Conservation (phyloP, 2,797 vertebrate genomes). For the Tenualosa thibaudeaui region DNA sequence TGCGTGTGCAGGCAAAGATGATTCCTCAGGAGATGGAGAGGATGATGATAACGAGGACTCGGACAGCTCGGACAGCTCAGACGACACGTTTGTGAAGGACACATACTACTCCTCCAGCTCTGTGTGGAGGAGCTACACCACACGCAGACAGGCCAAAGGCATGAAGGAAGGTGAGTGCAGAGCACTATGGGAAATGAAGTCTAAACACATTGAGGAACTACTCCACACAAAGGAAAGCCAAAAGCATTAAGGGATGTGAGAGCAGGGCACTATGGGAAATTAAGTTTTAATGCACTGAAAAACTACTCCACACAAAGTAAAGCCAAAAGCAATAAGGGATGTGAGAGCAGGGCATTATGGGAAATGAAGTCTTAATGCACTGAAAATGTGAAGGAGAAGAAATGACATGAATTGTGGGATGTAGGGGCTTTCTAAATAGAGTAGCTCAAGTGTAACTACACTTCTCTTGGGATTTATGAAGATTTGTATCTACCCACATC, state of each 20-base stretch:
- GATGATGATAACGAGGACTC: conserved; percentile 84
- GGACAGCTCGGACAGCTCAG: conserved; percentile 90
- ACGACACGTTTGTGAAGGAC: conserved; percentile 93
- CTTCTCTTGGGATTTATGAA: too few species aligned
- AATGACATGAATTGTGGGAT: not conserved
- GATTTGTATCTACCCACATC: not conserved
- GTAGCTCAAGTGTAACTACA: too few species aligned
- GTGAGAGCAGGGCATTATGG: conserved; percentile 54
- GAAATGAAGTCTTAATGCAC: not conserved
- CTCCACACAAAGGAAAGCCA: not conserved
- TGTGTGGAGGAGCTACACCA: conserved; percentile 95
- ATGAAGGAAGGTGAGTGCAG: conserved; percentile 81
- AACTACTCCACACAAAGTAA: not conserved
- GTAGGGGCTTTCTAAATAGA: too few species aligned
- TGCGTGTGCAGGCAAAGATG: conserved; percentile 65
- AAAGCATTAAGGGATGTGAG: not conserved
- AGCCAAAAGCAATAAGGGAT: conserved; percentile 70
- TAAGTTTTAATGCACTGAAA: not conserved
- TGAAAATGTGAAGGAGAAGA: not conserved
- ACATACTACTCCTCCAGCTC: conserved; percentile 85
- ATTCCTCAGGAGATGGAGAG: conserved; percentile 63
- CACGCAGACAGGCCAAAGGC: conserved; percentile 89
- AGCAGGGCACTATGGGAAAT: not conserved
- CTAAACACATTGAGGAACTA: not conserved
- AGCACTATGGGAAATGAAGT: not conserved